Evolutionary conservation across 2,113 vertebrate species (phyloP).

Genomic region (sheep (Ovis aries)): DNA sequence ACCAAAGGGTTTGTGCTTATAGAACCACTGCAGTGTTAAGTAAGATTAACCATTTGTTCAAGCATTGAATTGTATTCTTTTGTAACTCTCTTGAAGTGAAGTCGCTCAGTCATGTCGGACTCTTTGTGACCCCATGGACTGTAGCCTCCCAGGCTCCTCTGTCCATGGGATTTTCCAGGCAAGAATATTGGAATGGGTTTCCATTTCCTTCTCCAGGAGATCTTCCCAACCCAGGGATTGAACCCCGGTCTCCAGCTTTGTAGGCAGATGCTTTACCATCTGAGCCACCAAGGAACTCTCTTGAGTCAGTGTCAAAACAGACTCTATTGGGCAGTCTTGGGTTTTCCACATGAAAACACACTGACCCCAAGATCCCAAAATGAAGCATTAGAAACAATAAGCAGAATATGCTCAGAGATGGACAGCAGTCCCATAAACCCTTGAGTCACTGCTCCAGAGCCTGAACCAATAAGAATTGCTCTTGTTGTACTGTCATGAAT

Average conservation of each 20-base stretch:
- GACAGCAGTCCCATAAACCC: not conserved
- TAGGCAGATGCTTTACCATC: too few relatives aligned
- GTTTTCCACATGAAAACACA: not conserved
- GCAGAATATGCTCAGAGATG: not conserved
- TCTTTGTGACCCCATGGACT: too few relatives aligned
- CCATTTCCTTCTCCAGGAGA: too few relatives aligned
- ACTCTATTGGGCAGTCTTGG: not conserved
- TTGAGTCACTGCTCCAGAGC: not conserved
- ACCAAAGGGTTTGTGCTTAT: conserved; percentile 61
- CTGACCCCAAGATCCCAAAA: not conserved
- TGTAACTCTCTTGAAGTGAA: not conserved
- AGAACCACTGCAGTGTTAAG: conserved; percentile 13
- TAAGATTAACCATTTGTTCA: conserved; percentile 23
- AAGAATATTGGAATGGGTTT: too few relatives aligned
- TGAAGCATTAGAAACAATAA: not conserved
- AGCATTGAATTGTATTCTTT: not conserved
- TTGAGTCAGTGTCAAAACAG: not conserved
- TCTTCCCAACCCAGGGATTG: too few relatives aligned
- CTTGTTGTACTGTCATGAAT: not conserved
- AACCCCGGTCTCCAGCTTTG: too few relatives aligned
- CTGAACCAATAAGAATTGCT: not conserved
- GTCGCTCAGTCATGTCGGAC: too few relatives aligned
- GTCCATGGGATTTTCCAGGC: too few relatives aligned
- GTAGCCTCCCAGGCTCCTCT: too few relatives aligned
- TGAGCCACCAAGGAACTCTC: too few relatives aligned